Evolutionary conservation across 1,140 invertebrate species (phyloP), one percentile per base, ranked within the genome.

Genomic region (Brachionus rubens): DNA sequence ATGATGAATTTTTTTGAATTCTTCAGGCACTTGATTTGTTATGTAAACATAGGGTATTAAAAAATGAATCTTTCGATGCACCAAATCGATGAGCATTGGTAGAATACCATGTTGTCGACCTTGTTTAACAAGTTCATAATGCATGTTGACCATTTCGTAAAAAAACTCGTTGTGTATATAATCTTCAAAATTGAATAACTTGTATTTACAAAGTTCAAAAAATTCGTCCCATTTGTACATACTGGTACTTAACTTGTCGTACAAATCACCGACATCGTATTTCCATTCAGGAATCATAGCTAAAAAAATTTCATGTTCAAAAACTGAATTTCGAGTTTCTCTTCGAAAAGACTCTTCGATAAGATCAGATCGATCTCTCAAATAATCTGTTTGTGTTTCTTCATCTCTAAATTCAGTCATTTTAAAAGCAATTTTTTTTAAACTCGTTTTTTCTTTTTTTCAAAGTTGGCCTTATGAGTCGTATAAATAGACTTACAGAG

Each of bases 201-300:
- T 65, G 5, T 24, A 65, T 43, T 43, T 65, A 46, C 59, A 43
- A 16, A 65, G 36, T n/a, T 65, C 59, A 26, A 65, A 65, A 28
- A 65, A 65, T n/a, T 65, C 59, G 24, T 65, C 59, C 59, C 59
- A 65, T 43, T 65, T 65, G 59, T 43, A 65, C n/a, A 65, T 43
- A 26, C 21, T 26, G 3, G 21, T 43, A 21, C 19, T 24, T 10
- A 65, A 21, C 3, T 65, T 43, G 21, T 65, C 24, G 7, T 65
- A 65, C 2, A 43, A 9, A 19, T 21, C n/a, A 0, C 59, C 40
- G 19, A 65, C 16, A 24, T 65, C 59, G 24, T 40, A 65, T 28
- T 65, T 65, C 36, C 21, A 65, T 14, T 10, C 21, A 9, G 59
- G 59, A 5, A 65, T 65, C 19, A 65, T 65, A 5, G 36, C 40